These are phyloP conservation scores for Hemiscyllium ocellatum DNA, from an alignment of 2,113 vertebrate genomes.

Conservation along the genomic window DNA sequence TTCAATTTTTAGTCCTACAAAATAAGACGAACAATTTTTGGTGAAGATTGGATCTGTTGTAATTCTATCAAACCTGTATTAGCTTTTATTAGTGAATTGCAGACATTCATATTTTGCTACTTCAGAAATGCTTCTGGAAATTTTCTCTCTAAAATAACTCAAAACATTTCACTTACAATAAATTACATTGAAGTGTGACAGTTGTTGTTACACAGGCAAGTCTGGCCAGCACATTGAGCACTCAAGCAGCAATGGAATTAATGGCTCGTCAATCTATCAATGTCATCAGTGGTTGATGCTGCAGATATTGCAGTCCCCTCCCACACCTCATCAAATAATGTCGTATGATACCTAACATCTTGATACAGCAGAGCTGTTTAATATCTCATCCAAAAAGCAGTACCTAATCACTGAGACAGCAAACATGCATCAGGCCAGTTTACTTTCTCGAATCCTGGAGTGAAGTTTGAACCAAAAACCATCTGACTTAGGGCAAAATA, in stretches of 20 bases:
- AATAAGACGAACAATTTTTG: too few species aligned
- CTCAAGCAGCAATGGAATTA: neutral
- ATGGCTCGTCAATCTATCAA: neutral
- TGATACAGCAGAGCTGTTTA: neutral
- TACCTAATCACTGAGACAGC: neutral
- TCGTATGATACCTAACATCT: neutral
- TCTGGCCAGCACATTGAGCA: neutral
- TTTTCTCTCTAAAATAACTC: neutral
- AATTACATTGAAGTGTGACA: neutral
- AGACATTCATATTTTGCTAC: neutral
- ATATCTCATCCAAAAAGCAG: neutral
- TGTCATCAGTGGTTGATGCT: neutral
- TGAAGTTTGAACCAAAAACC: neutral
- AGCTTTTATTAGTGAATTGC: neutral
- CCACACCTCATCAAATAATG: neutral
- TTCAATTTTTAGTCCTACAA: too few species aligned
- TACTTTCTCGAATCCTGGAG: neutral
- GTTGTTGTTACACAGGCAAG: neutral
- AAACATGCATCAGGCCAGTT: neutral
- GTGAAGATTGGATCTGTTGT: neutral
- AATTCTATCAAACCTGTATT: neutral
- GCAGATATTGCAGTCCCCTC: neutral
- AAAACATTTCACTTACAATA: neutral
- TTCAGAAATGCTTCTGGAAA: neutral
- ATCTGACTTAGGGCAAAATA: neutral